Conservation (phyloP, 37 sponge, comb jelly and placozoan genomes). For the Hexactinellida sp. region DNA sequence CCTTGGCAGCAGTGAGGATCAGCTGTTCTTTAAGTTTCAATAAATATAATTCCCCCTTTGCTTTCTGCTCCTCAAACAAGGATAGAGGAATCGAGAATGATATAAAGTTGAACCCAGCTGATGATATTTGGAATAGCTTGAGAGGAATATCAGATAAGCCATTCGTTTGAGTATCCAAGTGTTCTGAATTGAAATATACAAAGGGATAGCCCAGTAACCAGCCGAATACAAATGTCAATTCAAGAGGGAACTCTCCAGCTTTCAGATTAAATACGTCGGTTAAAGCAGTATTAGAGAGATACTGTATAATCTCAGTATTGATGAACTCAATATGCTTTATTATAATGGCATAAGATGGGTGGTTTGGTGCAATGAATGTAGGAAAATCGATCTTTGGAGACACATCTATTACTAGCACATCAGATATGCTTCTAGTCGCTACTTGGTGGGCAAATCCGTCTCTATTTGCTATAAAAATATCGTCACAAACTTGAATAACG, state of each 20-base stretch:
- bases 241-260: not conserved
- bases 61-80: not conserved
- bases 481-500: not conserved
- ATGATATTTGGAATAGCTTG: not conserved
- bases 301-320: not conserved
- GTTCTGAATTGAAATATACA: not conserved
- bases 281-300: not conserved
- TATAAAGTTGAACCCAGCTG: not conserved
- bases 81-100: not conserved
- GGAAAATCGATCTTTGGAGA: not conserved
- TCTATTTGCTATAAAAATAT: not conserved
- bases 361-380: not conserved
- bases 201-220: not conserved
- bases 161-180: conserved; percentile 4
- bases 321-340: not conserved
- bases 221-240: not conserved
- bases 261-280: not conserved
- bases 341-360: not conserved
- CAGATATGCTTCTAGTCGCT: not conserved
- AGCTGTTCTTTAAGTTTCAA: not conserved
- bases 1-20: not conserved
- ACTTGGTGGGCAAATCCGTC: not conserved
- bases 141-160: not conserved
- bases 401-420: not conserved
- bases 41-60: not conserved